phyloP scores from a whole-genome alignment of 1,140 invertebrate species.

The Caenorhabditis latens region DNA sequence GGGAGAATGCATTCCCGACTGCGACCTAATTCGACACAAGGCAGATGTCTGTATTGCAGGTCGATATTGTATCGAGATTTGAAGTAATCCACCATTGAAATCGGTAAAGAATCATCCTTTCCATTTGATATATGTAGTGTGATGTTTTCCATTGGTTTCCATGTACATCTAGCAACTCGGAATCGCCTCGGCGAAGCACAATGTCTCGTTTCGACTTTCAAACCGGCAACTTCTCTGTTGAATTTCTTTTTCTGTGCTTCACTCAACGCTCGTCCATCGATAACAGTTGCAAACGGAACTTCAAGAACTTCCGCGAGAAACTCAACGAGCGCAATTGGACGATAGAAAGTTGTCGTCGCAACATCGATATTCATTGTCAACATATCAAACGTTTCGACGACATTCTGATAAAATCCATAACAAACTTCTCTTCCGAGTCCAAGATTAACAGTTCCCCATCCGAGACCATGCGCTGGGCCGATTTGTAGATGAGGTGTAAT shows the following conservation, averaged over 20 bases:
- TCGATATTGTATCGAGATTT: constrained; percentile 22
- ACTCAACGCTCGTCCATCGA: constrained; percentile 8
- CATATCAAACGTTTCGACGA: constrained; percentile 3
- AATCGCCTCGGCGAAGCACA: not conserved
- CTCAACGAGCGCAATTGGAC: constrained; percentile 11
- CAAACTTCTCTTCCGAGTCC: constrained; percentile 32
- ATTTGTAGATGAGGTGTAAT: not conserved
- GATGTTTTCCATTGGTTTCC: constrained; percentile 11
- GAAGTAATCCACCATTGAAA: constrained; percentile 8
- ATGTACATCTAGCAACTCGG: constrained; percentile 29
- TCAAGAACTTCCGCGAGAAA: constrained; percentile 38
- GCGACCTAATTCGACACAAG: constrained; percentile 4
- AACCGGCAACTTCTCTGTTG: not conserved
- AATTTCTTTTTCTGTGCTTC: constrained; percentile 39
- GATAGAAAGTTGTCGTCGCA: constrained; percentile 24
- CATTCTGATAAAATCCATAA: constrained; percentile 46
- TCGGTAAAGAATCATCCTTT: not conserved
- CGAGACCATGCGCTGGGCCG: not conserved
- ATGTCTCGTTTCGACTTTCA: constrained; percentile 22
- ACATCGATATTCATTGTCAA: constrained; percentile 33
- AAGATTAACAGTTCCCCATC: constrained; percentile 43
- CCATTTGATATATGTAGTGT: not conserved
- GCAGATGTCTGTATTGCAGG: not conserved
- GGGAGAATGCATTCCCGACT: constrained; percentile 13
- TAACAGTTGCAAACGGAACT: constrained; percentile 17